A percentile compares a stretch with the other conserved stretches of the same genome.
Conservation (phyloP, 2,113 vertebrate genomes). For the Microtus richardsoni region DNA sequence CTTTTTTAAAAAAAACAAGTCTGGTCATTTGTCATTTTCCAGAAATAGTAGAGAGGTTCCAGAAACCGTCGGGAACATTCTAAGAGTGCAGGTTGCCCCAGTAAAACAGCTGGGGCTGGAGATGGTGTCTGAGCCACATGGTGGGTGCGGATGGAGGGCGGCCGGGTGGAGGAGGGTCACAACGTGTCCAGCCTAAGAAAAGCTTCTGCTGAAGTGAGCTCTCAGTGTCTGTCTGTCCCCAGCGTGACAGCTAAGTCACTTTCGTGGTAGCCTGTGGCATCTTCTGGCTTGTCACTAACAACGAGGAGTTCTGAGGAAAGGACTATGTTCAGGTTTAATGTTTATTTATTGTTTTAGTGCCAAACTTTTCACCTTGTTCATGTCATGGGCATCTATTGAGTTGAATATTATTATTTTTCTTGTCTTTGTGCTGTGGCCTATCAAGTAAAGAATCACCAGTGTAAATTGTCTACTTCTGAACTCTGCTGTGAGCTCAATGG, state of each 20-base stretch:
- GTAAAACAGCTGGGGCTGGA: neutral
- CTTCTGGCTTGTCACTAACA: neutral
- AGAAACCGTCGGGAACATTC: neutral
- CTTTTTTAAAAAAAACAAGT: neutral
- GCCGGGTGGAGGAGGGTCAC: neutral
- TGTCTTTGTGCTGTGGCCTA: neutral
- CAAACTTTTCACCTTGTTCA: neutral
- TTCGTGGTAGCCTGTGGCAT: neutral
- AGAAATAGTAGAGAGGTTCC: neutral
- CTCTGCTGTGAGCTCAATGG: too few species aligned
- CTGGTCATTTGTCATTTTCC: conserved; percentile 4
- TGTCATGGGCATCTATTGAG: neutral
- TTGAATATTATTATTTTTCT: neutral
- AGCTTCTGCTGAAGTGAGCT: neutral
- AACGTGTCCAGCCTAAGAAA: neutral
- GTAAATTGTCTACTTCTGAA: neutral
- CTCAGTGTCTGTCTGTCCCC: neutral
- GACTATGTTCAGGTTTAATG: neutral
- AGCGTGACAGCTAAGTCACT: neutral
- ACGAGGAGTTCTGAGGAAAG: neutral
- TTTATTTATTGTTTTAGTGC: neutral
- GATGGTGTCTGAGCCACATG: neutral
- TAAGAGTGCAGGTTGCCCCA: neutral
- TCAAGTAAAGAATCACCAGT: neutral
- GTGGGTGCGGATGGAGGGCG: neutral